Evolutionary conservation across 92 coral and sea anemone genomes (phyloP).

Genomic region (Nematostella vectensis): DNA sequence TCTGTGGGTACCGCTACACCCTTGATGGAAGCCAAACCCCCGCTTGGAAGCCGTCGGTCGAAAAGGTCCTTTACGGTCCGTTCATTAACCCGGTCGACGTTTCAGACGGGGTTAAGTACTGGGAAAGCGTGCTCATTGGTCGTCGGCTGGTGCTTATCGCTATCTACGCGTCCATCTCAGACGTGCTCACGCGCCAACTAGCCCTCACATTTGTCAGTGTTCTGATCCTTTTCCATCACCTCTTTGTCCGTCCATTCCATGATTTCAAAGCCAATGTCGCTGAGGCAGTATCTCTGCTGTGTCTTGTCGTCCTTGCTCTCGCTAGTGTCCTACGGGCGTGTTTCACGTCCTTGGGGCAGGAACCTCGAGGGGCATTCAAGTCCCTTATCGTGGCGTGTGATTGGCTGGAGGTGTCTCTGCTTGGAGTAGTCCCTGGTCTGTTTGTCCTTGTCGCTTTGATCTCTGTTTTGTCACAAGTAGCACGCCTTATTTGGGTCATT

Average conservation of each 20-base stretch:
- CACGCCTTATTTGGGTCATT: too few relatives aligned
- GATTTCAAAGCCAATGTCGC: background rate
- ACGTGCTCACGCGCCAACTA: background rate
- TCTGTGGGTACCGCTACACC: too few relatives aligned
- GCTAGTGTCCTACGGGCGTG: background rate
- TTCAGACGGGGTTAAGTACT: background rate
- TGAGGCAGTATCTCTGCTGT: background rate
- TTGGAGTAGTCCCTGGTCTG: background rate
- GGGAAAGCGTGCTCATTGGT: background rate
- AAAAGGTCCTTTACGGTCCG: slow-evolving; percentile 15
- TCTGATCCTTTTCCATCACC: background rate
- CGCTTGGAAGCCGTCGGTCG: slow-evolving; percentile 12
- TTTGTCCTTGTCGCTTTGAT: background rate
- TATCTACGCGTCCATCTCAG: background rate
- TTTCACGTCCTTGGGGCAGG: background rate
- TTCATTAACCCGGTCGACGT: background rate
- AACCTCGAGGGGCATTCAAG: background rate
- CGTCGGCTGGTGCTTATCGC: background rate
- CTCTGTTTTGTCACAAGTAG: background rate
- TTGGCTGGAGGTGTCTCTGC: background rate
- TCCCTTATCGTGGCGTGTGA: background rate
- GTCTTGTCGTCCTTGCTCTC: background rate
- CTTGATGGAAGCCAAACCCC: background rate
- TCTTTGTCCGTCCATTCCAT: background rate
- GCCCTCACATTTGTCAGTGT: background rate